A percentile compares a stretch with the other conserved stretches of the same genome.
These are phyloP conservation scores for Danaus melanippus DNA, from an alignment of 1,140 invertebrate genomes.

Conservation along the genomic window DNA sequence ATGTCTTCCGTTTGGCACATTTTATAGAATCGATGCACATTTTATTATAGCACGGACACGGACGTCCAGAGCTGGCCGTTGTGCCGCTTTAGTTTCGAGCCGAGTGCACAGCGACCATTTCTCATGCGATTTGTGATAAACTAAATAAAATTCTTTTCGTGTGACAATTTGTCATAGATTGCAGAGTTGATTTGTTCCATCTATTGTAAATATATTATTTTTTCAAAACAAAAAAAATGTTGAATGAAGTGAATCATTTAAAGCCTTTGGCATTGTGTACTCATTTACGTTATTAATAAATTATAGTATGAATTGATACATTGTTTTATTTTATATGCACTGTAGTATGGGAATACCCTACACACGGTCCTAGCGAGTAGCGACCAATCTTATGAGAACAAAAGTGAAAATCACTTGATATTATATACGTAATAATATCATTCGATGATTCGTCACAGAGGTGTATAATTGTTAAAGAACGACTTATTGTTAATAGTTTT, in stretches of 20 bases:
- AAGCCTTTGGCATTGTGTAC: conserved; percentile 70
- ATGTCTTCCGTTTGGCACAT: conserved; percentile 70
- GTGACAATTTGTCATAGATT: conserved; percentile 60
- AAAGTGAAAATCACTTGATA: no score
- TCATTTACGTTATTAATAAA: conserved; percentile 72
- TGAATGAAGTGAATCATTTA: conserved; percentile 67
- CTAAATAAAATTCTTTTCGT: conserved; percentile 50
- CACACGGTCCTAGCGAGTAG: no score
- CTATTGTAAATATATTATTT: conserved; percentile 70
- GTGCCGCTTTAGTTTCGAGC: conserved; percentile 37
- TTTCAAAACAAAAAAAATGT: conserved; percentile 53
- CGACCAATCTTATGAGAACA: no score
- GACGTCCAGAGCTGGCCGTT: conserved; percentile 24
- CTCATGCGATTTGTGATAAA: conserved; percentile 65
- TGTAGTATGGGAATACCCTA: no score
- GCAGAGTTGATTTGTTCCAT: conserved; percentile 62
- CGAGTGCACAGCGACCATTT: conserved; percentile 64
- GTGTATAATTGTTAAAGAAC: conserved; percentile 17
- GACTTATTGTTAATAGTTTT: conserved; percentile 31
- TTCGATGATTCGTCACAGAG: conserved; percentile 21
- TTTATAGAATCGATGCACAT: conserved; percentile 62
- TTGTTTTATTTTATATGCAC: conserved; percentile 29
- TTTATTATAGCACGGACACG: conserved; percentile 54
- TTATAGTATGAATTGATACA: conserved; percentile 61
- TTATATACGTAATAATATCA: not conserved